Conservation (phyloP, 2,113 vertebrate species). For the Amazona guildingii region DNA sequence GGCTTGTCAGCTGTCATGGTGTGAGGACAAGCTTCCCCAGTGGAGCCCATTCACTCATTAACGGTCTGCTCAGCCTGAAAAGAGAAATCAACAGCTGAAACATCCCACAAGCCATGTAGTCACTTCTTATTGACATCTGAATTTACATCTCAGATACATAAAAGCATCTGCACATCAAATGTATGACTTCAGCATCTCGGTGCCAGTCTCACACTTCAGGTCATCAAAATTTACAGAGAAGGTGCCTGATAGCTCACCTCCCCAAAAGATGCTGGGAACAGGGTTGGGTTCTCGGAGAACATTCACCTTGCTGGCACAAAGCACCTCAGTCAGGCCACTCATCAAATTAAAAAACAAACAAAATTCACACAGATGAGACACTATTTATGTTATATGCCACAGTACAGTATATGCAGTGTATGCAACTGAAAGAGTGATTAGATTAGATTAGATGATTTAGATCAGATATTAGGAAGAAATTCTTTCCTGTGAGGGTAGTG, state of each 20-base stretch:
- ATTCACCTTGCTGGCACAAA: background rate
- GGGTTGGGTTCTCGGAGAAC: background rate
- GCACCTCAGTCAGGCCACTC: background rate
- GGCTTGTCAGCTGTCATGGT: slow-evolving; percentile 76
- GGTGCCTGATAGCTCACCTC: background rate
- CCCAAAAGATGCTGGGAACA: background rate
- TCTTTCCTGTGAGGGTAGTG: background rate
- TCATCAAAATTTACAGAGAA: background rate
- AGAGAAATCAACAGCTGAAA: slow-evolving; percentile 37
- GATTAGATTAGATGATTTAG: background rate
- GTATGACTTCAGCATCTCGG: background rate
- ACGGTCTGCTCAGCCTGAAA: background rate
- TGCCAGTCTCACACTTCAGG: background rate
- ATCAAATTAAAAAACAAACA: background rate
- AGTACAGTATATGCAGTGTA: background rate
- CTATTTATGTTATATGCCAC: background rate
- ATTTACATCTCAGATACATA: background rate
- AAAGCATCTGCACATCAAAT: background rate
- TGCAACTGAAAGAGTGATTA: background rate
- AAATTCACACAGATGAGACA: background rate
- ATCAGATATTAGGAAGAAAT: background rate
- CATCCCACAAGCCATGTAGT: background rate
- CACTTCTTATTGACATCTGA: background rate
- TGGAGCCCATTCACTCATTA: slow-evolving; percentile 55
- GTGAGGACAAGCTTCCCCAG: slow-evolving; percentile 32